Evolutionary conservation across 2,888 invertebrate genomes (phyloP).

Genomic region (Aleiodes alternator): DNA sequence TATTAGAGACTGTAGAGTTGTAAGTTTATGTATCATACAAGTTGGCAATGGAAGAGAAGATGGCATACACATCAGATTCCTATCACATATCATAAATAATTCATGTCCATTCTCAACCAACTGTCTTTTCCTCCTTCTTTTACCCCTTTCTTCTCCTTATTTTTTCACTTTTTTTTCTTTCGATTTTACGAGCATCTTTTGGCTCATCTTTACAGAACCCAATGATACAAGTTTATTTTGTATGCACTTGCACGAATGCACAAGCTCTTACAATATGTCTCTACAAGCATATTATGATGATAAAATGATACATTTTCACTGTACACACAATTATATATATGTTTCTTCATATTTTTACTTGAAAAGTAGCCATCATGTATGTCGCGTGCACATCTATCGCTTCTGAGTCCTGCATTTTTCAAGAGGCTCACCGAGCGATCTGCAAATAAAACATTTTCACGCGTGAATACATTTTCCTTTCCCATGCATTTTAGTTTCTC

Average conservation of each 20-base stretch:
- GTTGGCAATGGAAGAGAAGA: conserved; percentile 56
- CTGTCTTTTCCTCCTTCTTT: conserved; percentile 33
- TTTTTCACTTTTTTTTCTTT: conserved; percentile 22
- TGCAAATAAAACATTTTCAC: conserved; percentile 42
- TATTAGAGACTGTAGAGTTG: neutral
- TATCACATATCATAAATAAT: conserved; percentile 71
- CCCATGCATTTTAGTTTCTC: conserved; percentile 20
- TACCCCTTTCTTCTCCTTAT: conserved; percentile 31
- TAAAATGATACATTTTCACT: conserved; percentile 10
- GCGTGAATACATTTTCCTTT: conserved; percentile 11
- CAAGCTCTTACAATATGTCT: neutral
- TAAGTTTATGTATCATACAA: conserved; percentile 64
- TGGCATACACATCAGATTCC: conserved; percentile 67
- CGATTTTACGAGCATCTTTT: conserved; percentile 7
- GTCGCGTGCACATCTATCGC: conserved; percentile 22
- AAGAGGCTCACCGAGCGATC: conserved; percentile 34
- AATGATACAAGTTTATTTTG: conserved; percentile 24
- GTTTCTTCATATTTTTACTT: neutral
- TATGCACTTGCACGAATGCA: conserved; percentile 47
- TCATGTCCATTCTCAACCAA: conserved; percentile 60
- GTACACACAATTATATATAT: neutral
- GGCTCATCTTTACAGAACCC: neutral
- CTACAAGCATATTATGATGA: neutral
- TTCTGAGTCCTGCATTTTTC: conserved; percentile 36
- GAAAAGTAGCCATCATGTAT: conserved; percentile 16